phyloP scores from a whole-genome alignment of 2,888 invertebrate species.

The Chrysolina americana region DNA sequence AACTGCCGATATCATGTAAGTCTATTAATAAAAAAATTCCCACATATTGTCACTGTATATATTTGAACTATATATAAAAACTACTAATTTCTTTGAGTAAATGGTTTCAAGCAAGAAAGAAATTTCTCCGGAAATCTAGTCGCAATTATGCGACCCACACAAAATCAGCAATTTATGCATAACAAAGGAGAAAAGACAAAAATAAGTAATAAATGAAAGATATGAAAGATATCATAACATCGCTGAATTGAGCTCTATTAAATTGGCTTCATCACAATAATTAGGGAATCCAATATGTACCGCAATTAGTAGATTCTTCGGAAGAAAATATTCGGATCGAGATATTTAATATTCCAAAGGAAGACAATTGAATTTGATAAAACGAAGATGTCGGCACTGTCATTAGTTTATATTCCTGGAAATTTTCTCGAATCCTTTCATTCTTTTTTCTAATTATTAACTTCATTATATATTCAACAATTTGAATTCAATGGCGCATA shows the following conservation, averaged over 20 bases:
- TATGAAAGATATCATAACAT: slow-evolving; percentile 55
- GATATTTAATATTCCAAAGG: slow-evolving; percentile 21
- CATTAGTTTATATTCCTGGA: no score
- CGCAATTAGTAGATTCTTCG: slow-evolving; percentile 52
- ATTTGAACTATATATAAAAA: no score
- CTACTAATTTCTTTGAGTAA: no score
- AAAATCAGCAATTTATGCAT: slow-evolving; percentile 52
- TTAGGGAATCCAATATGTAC: slow-evolving; percentile 58
- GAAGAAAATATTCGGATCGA: slow-evolving; percentile 52
- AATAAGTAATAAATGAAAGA: slow-evolving; percentile 55
- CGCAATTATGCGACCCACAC: slow-evolving; percentile 34
- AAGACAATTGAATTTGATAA: slow-evolving; percentile 1
- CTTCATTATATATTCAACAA: no score
- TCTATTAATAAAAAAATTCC: no score
- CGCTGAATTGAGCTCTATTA: slow-evolving; percentile 55
- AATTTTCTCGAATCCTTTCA: no score
- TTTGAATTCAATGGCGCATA: no score
- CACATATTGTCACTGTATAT: no score
- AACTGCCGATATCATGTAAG: no score
- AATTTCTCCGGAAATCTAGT: slow-evolving; percentile 32
- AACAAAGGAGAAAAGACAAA: slow-evolving; percentile 54
- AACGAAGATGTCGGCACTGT: neutral
- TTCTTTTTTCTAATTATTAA: no score
- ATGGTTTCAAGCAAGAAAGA: no score
- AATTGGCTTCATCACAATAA: slow-evolving; percentile 54